Percentiles rank a stretch among this genome's conserved stretches.
Conservation (phyloP, 2,797 vertebrate genomes). For the Pampus argenteus region DNA sequence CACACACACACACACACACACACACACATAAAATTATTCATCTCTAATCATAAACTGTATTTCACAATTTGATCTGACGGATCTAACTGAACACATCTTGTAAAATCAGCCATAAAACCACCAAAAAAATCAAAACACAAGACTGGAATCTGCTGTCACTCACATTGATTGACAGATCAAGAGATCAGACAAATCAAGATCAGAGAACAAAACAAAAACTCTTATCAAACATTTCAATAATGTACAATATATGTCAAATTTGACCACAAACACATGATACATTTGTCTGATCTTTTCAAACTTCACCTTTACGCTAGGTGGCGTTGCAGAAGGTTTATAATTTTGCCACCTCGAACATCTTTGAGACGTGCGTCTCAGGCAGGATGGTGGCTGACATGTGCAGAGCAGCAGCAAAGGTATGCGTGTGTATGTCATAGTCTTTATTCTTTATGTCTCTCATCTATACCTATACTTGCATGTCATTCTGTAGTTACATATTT, state of each 20-base stretch:
- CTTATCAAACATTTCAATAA: not conserved
- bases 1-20: constrained; percentile 13
- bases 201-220: not conserved
- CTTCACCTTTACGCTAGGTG: constrained; percentile 79
- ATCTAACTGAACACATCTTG: constrained; percentile 11
- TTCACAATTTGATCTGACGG: constrained; percentile 2
- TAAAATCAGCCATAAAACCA: no score
- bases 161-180: no score
- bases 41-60: not conserved
- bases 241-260: not conserved
- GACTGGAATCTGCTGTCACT: no score
- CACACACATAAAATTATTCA: not conserved
- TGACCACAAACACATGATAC: no score
- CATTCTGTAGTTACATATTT: not conserved
- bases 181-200: no score
- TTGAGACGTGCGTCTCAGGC: constrained; percentile 97
- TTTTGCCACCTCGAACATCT: constrained; percentile 95
- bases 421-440: constrained; percentile 20
- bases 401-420: constrained; percentile 94
- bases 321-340: constrained; percentile 95
- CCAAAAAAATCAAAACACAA: no score
- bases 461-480: not conserved
- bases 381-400: constrained; percentile 99
- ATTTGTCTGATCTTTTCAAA: not conserved
- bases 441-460: not conserved